Evolutionary conservation across 2,113 vertebrate species (phyloP), one percentile per base, ranked within the genome.

Genomic region (Corythaeola cristata): DNA sequence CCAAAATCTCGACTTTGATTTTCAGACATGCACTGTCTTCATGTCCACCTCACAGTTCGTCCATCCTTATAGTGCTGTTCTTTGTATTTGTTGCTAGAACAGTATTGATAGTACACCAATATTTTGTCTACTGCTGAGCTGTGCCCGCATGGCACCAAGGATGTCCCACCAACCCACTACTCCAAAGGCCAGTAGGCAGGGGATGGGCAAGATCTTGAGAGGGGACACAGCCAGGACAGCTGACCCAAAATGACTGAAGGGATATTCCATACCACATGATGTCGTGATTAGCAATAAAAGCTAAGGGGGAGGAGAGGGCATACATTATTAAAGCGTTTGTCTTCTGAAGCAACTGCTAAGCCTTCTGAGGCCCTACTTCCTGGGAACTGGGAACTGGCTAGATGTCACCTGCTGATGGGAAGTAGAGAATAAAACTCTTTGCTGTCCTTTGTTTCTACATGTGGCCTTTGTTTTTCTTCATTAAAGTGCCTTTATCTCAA

Each of bases 41-140:
- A 26, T 15, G 22, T 47, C 6, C 50, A 37, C 33, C 10, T 11
- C 11, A 13, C 28, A 39, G 50, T 55, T 64, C 21, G 35, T 50
- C 14, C 37, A 21, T 32, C 39, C 14, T 52, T 17, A 9, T 3
- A 24, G 26, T 9, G 20, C 15, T 81, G 27, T 52, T 16, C 19
- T 85, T 41, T 68, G 26, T 12, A 23, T 49, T 35, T 63, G 35
- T 32, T 73, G 22, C 35, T 41, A 50, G 32, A 56, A 60, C 0
- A 2, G 6, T 32, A 26, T 6, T 39, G 24, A 28, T 21, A 33
- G 41, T 8, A 39, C 49, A 41, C 0, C 0, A 1, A 6, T 49
- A 13, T 33, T 58, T 72, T 30, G 47, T 18, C 44, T 50, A 10
- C 24, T 55, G 19, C 32, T 72, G 22, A 41, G 45, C 59, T 33